Evolutionary conservation across 2,113 vertebrate species (phyloP), one percentile per base, ranked within the genome.

Genomic region (Oceanodroma tethys): DNA sequence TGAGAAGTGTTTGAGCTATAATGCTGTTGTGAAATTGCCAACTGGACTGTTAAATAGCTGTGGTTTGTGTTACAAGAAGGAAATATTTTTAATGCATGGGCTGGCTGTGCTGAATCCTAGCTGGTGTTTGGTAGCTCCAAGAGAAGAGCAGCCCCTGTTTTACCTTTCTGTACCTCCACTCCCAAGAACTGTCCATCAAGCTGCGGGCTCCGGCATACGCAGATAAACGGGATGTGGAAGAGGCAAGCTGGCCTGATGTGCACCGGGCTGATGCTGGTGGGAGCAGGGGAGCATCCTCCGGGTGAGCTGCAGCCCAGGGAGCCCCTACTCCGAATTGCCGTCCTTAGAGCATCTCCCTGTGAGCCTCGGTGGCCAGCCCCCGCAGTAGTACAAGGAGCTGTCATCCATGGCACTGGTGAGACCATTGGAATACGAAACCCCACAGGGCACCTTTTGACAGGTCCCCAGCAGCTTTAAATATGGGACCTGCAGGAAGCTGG

Each of bases 41-140:
- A 36, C 92, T 93, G 94, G 95, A 40, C 92, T 87, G 93, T 95
- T 94, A 94, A 97, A 95, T 81, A 93, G 95, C 95, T 79, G 76
- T 3, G 45, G 70, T 97, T 90, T 94, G 84, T 92, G 95, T 96
- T 97, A 85, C 6, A 26, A 70, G 65, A 90, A 76, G 95, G 91
- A 70, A 83, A 36, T 27, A 65, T 81, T 95, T 95, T 92, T 89
- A 96, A 65, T 50, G 48, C 80, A 18, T 11, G 34, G 82, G 2
- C 59, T 82, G 17, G 43, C 66, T 85, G 55, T 50, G 72, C 45
- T 52, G 85, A 34, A 21, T 36, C 71, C 70, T 4, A 50, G 92
- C 38, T 20, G 36, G 20, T 19, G 74, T 40, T 82, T 3, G n/a
- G 86, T 19, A 25, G 63, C 2, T 1, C 47, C 14, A 32, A 67